Conservation (phyloP, 2,797 vertebrate genomes). For the Lepilemur ruficaudatus region DNA sequence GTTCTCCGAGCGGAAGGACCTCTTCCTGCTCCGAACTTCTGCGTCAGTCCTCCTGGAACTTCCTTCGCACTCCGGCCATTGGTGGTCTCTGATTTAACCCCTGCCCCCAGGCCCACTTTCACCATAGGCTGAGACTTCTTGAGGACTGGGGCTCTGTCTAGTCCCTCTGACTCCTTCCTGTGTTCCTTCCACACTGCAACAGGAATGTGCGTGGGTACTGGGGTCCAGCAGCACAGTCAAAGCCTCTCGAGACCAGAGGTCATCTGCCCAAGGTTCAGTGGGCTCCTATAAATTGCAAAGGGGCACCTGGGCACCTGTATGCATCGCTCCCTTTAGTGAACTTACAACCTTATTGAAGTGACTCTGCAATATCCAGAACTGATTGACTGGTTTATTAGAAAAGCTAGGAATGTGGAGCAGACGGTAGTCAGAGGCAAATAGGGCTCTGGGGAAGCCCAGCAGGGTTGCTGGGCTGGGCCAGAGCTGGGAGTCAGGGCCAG, state of each 20-base stretch:
- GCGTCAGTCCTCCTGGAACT: not conserved
- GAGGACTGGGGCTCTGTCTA: rapidly evolving
- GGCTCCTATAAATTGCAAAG: rapidly evolving
- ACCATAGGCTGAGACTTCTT: not conserved
- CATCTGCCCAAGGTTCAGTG: rapidly evolving
- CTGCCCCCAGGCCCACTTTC: not conserved
- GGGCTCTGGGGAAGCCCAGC: not conserved
- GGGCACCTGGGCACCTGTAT: too few relatives aligned
- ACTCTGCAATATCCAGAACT: not conserved
- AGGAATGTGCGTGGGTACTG: not conserved
- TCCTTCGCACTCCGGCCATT: rapidly evolving
- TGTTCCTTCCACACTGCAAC: rapidly evolving
- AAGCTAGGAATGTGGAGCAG: not conserved
- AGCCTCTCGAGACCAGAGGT: not conserved
- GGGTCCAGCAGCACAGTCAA: not conserved
- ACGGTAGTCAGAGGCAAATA: not conserved
- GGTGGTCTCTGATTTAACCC: not conserved
- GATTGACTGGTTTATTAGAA: not conserved
- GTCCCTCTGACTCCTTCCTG: not conserved
- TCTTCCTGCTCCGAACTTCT: not conserved
- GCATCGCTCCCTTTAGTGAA: too few relatives aligned
- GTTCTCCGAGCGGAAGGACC: rapidly evolving
- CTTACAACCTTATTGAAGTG: not conserved
- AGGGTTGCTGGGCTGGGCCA: not conserved
- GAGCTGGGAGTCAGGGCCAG: not conserved